Base-by-base conservation (phyloP, 2,797 vertebrate species). In the Melanotaenia trifasciata region DNA sequence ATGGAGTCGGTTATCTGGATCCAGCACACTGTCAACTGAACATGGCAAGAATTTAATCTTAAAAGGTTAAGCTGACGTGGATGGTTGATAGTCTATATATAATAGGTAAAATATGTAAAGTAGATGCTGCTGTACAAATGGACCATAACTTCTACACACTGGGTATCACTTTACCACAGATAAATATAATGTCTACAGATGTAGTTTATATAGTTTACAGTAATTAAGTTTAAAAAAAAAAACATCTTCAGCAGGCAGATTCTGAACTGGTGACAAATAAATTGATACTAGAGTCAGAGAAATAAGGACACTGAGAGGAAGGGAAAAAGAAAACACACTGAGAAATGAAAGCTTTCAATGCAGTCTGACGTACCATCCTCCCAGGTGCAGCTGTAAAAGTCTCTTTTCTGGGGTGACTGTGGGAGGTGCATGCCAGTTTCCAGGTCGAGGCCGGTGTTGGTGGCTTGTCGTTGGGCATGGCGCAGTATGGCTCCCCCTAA, bases 301-400 rank as follows among this genome's bases (percentile, higher is more conserved):
- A 35, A 33, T 38, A 67, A 60, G n/a, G 32, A 24, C 16, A 58
- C 28, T 57, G 6, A 13, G 3, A 13, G 12, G 12, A 43, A 5
- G n/a, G 6, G 43, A 30, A 58, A n/a, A 26, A 30, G 7, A 5
- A 35, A 7, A 12, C 1, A 57, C 12, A 33, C 36, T n/a, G 43
- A 24, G 10, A 26, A 35, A 28, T 38, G 11, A 30, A 28, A 30
- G 2, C 61, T 24, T 73, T 63, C 18, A 58, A 4, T 40, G 3
- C 28, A n/a, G 18, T 32, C 18, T 40, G n/a, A 73, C 96, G 96
- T 87, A 98, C 98, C 96, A 26, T 99, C 97, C 67, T 97, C 97
- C 96, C 97, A 99, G 78, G 96, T 97, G 92, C 97, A 98, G 88
- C 93, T 94, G 91, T 96, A 96, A 92, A 97, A 97, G 92, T 96